Base-by-base conservation (phyloP, 2,888 invertebrate species). In the Stenolophus ochropezus region DNA sequence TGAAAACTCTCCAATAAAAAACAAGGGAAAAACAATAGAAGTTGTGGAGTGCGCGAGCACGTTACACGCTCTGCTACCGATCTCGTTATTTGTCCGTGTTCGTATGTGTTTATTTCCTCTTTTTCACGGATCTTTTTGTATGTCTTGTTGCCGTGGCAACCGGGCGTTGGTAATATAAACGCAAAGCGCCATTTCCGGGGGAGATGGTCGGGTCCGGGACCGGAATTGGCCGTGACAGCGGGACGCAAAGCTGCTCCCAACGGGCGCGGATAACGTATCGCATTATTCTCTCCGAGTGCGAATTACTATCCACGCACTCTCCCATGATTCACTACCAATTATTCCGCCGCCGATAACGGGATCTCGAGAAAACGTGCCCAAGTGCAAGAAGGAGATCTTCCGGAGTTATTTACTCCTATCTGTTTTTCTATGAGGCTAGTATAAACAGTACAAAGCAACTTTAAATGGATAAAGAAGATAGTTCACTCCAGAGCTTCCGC, bases 41-140 rank as follows among this genome's bases (percentile, higher is more conserved):
- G 65, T 25, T 33, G 8, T 42, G 42, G 42, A 65, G 33, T 1
- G 21, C 21, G 65, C 42, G 49, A 16, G 49, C 65, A 78, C 49
- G 51, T 79, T 79, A 71, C 51, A 69, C 69, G 79, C 65, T 79
- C 33, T 71, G 71, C 16, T 79, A 79, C 69, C 27, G 53, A 71
- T 69, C 80, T 73, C 56, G 80, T 69, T 79, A 71, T 71, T 47
- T 79, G 49, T 79, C 27, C 69, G 51, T 21, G 49, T 23, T 49
- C 69, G 73, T 80, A 47, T 73, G 80, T 69, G 69, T 78, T 78
- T 78, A 78, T 78, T 78, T 77, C 77, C 47, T 65, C 23, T 49
- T 73, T 82, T 82, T 82, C 74, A 79, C 77, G 69, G 82, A 82
- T 83, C 58, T 80, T 82, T 81, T 81, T 83, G 78, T 58, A 47